Evolutionary conservation across 2,797 vertebrate species (phyloP).

Genomic region (Hippoglossus hippoglossus): DNA sequence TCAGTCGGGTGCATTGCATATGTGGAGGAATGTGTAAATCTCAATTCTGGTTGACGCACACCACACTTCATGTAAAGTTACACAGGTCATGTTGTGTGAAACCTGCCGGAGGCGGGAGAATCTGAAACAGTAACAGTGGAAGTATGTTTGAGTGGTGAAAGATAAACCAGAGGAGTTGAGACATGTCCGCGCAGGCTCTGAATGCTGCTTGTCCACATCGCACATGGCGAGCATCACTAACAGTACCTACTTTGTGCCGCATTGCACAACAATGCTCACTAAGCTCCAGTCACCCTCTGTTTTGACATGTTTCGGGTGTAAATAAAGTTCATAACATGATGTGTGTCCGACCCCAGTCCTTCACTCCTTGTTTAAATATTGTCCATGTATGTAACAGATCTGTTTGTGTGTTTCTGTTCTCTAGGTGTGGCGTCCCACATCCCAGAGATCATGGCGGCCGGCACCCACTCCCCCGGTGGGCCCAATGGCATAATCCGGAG

Average conservation of each 20-base stretch:
- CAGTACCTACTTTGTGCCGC: slow-evolving; percentile 25
- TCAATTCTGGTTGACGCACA: too few species aligned
- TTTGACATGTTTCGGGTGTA: background rate
- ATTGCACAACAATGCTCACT: slow-evolving; percentile 24
- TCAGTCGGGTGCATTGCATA: background rate
- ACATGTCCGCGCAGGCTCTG: slow-evolving; percentile 64
- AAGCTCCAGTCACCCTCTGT: slow-evolving; percentile 32
- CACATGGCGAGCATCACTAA: slow-evolving; percentile 26
- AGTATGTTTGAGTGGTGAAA: slow-evolving; percentile 48
- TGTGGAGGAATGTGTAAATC: too few species aligned
- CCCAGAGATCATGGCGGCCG: slow-evolving; percentile 95
- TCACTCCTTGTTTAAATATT: background rate
- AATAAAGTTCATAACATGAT: slow-evolving; percentile 4
- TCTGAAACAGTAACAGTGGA: slow-evolving; percentile 23
- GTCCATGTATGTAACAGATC: background rate
- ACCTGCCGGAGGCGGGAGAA: slow-evolving; percentile 32
- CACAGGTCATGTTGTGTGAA: slow-evolving; percentile 19
- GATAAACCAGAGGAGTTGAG: slow-evolving; percentile 19
- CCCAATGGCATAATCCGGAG: slow-evolving; percentile 98
- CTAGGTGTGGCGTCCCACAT: slow-evolving; percentile 91
- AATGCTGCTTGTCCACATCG: slow-evolving; percentile 63
- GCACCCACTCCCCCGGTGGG: slow-evolving; percentile 94
- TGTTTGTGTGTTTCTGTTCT: slow-evolving; percentile 39
- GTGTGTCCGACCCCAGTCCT: background rate
- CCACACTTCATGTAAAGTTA: too few species aligned